Percentiles rank a stretch among this genome's conserved stretches.
Conservation (phyloP, 2,888 invertebrate genomes). For the Agrotis segetum region DNA sequence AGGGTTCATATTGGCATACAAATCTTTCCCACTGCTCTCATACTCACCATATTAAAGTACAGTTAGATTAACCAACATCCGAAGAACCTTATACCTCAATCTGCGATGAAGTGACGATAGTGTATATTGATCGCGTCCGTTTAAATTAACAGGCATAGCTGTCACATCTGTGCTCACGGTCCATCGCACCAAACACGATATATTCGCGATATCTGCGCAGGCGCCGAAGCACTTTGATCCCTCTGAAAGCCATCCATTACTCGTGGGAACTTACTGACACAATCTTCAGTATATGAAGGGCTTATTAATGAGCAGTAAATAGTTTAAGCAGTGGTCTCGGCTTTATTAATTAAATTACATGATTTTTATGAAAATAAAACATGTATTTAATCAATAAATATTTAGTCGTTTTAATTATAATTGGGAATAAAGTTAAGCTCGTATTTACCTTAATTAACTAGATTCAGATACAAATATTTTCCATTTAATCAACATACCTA, state of each 20-base stretch:
- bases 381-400: not conserved
- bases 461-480: not conserved
- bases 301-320: conserved; percentile 52
- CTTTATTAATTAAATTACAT: conserved; percentile 21
- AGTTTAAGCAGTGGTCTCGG: conserved; percentile 14
- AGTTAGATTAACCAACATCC: conserved; percentile 34
- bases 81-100: conserved; percentile 46
- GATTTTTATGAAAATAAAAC: not conserved
- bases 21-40: not conserved
- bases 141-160: conserved; percentile 84
- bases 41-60: not conserved
- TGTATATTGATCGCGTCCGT: conserved; percentile 86
- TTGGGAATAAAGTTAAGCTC: not conserved
- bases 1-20: conserved; percentile 2
- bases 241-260: conserved; percentile 67
- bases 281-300: conserved; percentile 52
- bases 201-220: conserved; percentile 74
- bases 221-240: conserved; percentile 69
- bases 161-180: conserved; percentile 80
- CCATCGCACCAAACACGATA: conserved; percentile 77
- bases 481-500: not conserved
- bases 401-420: not conserved
- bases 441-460: not conserved
- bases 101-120: conserved; percentile 72
- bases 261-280: conserved; percentile 72